These are phyloP conservation scores for Holacanthus passer DNA, from an alignment of 2,113 vertebrate genomes.

Conservation along the genomic window DNA sequence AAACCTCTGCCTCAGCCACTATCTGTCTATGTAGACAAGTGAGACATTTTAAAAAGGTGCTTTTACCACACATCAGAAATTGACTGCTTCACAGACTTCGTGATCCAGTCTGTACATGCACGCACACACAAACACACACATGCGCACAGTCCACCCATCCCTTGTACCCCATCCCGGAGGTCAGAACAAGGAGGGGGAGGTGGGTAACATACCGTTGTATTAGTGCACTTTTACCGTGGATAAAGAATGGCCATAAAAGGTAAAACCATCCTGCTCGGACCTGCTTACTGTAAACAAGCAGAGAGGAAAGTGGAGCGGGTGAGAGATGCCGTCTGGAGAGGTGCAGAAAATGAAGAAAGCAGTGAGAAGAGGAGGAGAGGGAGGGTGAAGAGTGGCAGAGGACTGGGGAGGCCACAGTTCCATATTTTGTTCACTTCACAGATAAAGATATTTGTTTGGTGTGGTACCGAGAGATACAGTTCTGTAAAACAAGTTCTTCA, in stretches of 20 bases:
- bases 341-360: slow-evolving; percentile 69
- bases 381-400: slow-evolving; percentile 14
- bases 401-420: slow-evolving; percentile 7
- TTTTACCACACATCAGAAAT: slow-evolving; percentile 61
- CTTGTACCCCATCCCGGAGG: slow-evolving; percentile 64
- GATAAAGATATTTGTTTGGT: neutral
- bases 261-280: slow-evolving; percentile 76
- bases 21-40: slow-evolving; percentile 58
- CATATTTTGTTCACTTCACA: neutral
- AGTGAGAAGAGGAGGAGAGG: slow-evolving; percentile 3
- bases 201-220: slow-evolving; percentile 73
- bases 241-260: slow-evolving; percentile 84
- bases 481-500: no score
- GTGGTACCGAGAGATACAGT: no score
- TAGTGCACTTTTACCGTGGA: slow-evolving; percentile 79
- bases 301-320: slow-evolving; percentile 71
- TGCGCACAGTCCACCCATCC: slow-evolving; percentile 48
- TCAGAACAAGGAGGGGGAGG: slow-evolving; percentile 75
- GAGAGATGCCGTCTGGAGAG: slow-evolving; percentile 75
- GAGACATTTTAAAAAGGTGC: slow-evolving; percentile 76
- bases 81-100: slow-evolving; percentile 35
- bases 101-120: slow-evolving; percentile 20
- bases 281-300: slow-evolving; percentile 85
- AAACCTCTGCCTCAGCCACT: slow-evolving; percentile 64
- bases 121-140: slow-evolving; percentile 30